These are phyloP conservation scores for Aphaenogaster rudis DNA, from an alignment of 1,140 invertebrate genomes.

Conservation along the genomic window DNA sequence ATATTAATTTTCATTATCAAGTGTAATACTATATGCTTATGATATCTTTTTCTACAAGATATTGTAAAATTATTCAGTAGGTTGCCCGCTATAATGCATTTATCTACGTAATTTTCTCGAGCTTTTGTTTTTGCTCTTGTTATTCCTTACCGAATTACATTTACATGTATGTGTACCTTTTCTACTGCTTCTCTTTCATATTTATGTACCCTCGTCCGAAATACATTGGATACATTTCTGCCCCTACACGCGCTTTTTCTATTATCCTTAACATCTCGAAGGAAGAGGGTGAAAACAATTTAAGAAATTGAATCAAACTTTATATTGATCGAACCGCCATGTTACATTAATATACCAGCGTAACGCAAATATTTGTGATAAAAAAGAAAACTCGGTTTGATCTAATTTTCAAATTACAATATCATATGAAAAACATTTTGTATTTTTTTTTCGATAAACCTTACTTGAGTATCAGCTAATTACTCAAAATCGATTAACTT, in stretches of 20 bases:
- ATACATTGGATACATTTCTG: conserved; percentile 19
- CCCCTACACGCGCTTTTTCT: neutral
- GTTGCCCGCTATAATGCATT: neutral
- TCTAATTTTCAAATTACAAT: neutral
- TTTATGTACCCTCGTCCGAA: conserved; percentile 18
- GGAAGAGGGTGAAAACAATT: conserved; percentile 40
- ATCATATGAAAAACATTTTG: neutral
- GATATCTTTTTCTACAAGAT: neutral
- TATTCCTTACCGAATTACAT: conserved; percentile 25
- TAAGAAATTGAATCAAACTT: conserved; percentile 17
- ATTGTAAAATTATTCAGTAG: neutral
- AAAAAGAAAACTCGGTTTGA: neutral
- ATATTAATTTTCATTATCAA: neutral
- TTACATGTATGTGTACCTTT: neutral
- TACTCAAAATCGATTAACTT: neutral
- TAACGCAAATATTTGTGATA: neutral
- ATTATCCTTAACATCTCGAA: neutral
- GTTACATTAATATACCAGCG: neutral
- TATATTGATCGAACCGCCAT: conserved; percentile 17
- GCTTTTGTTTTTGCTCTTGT: neutral
- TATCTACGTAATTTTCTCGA: neutral
- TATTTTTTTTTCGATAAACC: too few species aligned
- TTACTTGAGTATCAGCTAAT: neutral
- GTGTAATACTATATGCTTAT: neutral
- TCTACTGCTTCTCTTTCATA: conserved; percentile 21